A percentile compares a stretch with the other conserved stretches of the same genome.
These are phyloP conservation scores for Aplysia californica DNA, from an alignment of 1,140 invertebrate species.

Conservation along the genomic window DNA sequence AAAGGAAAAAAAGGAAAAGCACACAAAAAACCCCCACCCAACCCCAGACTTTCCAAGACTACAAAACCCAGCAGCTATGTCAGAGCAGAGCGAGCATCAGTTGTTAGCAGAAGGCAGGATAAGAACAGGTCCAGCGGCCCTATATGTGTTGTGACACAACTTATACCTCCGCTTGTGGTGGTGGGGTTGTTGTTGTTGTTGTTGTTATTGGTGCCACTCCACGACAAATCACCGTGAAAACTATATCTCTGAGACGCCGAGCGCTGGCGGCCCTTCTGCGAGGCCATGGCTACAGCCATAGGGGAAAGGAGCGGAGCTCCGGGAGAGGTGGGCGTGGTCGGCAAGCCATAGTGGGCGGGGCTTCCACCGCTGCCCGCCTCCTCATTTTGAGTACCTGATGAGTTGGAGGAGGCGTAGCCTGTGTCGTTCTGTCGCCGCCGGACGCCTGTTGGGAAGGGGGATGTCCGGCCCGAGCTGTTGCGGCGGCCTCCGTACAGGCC, in stretches of 20 bases:
- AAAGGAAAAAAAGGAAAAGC: too few species aligned
- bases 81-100: too few species aligned
- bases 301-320: constrained; percentile 5
- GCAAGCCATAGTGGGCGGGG: background rate
- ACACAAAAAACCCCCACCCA: too few species aligned
- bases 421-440: constrained; percentile 53
- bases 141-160: too few species aligned
- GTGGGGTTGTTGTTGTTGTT: too few species aligned
- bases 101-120: too few species aligned
- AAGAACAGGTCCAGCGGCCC: too few species aligned
- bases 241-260: constrained; percentile 15
- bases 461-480: constrained; percentile 46
- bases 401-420: constrained; percentile 58
- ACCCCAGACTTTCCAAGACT: too few species aligned
- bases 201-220: too few species aligned
- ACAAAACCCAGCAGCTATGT: too few species aligned
- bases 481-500: constrained; percentile 45
- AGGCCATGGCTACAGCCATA: constrained; percentile 9
- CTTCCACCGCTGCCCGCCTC: background rate
- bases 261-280: background rate
- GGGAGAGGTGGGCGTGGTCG: background rate
- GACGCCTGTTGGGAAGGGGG: constrained; percentile 35
- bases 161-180: constrained; percentile 18
- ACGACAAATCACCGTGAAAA: constrained; percentile 21
- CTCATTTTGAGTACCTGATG: constrained; percentile 48